A percentile compares a stretch with the other conserved stretches of the same genome.
These are phyloP conservation scores for Idaea straminata DNA, from an alignment of 2,888 invertebrate species.

Conservation along the genomic window DNA sequence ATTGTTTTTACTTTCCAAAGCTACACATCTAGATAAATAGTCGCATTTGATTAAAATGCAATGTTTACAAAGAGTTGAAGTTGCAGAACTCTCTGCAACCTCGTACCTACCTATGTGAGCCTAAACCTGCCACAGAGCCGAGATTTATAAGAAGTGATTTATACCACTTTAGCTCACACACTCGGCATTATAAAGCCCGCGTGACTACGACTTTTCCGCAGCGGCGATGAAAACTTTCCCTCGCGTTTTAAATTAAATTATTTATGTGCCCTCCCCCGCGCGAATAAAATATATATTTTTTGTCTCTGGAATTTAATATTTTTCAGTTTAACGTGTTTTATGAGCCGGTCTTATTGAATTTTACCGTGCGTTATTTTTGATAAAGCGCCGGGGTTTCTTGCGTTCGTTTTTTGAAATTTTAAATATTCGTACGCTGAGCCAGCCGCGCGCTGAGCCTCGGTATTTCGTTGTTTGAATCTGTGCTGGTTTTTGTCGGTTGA, in stretches of 20 bases:
- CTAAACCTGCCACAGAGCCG: conserved; percentile 27
- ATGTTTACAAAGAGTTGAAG: background rate
- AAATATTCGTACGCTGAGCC: conserved; percentile 41
- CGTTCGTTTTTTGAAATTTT: conserved; percentile 44
- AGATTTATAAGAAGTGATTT: conserved; percentile 43
- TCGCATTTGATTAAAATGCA: background rate
- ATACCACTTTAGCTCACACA: conserved; percentile 35
- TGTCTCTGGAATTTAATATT: conserved; percentile 73
- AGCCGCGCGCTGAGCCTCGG: conserved; percentile 13
- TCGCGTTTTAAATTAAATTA: conserved; percentile 58
- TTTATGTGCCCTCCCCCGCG: conserved; percentile 48
- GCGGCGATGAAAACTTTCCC: conserved; percentile 33
- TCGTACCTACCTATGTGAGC: conserved; percentile 8
- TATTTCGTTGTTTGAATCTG: conserved; percentile 38
- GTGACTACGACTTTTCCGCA: conserved; percentile 23
- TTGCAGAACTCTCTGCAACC: conserved; percentile 8
- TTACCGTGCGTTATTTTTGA: conserved; percentile 66
- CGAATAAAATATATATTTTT: conserved; percentile 58
- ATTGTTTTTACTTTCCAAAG: too few relatives aligned
- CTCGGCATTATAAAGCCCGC: conserved; percentile 27
- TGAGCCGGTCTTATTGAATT: conserved; percentile 68
- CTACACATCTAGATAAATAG: background rate
- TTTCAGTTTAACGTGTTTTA: conserved; percentile 70
- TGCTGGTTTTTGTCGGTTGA: conserved; percentile 26
- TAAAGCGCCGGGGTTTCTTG: conserved; percentile 47